These are phyloP conservation scores for Helostoma temminkii DNA, from an alignment of 2,797 vertebrate species.

Conservation along the genomic window DNA sequence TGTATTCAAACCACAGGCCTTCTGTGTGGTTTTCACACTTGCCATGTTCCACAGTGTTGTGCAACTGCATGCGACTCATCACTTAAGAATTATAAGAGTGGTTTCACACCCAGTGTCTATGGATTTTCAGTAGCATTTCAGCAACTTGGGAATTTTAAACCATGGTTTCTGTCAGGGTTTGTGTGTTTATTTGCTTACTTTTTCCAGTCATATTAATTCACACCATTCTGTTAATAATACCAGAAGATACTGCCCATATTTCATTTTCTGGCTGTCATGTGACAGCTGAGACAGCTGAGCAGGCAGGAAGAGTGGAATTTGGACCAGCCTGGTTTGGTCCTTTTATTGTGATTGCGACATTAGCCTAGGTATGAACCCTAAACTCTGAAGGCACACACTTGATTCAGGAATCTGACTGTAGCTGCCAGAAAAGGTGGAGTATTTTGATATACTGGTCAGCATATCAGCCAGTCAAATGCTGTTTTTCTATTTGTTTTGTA, in stretches of 20 bases:
- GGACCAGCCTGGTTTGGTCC: slow-evolving; percentile 10
- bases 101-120: slow-evolving; percentile 33
- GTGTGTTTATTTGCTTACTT: no score
- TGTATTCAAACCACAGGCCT: not conserved
- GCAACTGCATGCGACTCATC: slow-evolving; percentile 42
- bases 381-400: not conserved
- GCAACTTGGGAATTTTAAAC: slow-evolving; percentile 9
- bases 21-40: not conserved
- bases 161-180: slow-evolving; percentile 34
- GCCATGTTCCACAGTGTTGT: slow-evolving; percentile 26
- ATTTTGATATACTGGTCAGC: not conserved
- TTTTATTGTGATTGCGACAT: slow-evolving; percentile 13
- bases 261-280: slow-evolving; percentile 20
- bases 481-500: not conserved
- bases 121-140: slow-evolving; percentile 1
- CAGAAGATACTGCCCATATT: slow-evolving; percentile 5
- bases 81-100: slow-evolving; percentile 32
- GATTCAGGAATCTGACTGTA: not conserved
- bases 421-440: not conserved
- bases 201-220: slow-evolving; percentile 11
- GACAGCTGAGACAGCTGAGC: slow-evolving; percentile 10
- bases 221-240: slow-evolving; percentile 23
- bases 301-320: slow-evolving; percentile 31
- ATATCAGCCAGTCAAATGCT: not conserved
- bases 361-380: not conserved